These are phyloP conservation scores for Drosophila yakuba DNA, from an alignment of 1,140 invertebrate species.

Conservation along the genomic window DNA sequence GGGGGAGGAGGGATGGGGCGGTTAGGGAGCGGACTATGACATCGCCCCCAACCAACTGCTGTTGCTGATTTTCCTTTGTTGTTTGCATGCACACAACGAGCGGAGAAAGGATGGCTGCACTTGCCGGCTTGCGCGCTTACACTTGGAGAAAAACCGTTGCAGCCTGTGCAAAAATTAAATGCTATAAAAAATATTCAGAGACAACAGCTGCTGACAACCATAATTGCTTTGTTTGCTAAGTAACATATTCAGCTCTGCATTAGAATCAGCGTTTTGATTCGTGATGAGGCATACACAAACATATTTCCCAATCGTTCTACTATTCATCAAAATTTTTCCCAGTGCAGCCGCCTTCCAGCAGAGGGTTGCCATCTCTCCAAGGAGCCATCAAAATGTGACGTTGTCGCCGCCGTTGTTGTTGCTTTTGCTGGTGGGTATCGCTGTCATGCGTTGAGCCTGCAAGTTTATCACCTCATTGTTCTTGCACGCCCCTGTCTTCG, in stretches of 20 bases:
- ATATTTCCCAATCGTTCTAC: not conserved
- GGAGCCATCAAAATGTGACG: conserved; percentile 77
- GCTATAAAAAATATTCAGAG: too few species aligned
- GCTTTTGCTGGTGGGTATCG: conserved; percentile 53
- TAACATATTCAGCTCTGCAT: too few species aligned
- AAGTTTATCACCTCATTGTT: conserved; percentile 83
- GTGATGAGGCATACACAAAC: not conserved
- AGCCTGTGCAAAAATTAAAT: too few species aligned
- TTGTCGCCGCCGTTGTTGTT: conserved; percentile 30
- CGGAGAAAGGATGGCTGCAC: conserved; percentile 44
- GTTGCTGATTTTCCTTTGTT: conserved; percentile 81
- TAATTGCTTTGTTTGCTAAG: too few species aligned
- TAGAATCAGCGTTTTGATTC: too few species aligned
- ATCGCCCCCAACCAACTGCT: conserved; percentile 58
- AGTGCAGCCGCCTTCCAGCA: conserved; percentile 16
- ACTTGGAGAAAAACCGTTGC: conserved; percentile 7
- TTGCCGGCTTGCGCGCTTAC: conserved; percentile 19
- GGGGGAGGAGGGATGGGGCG: not conserved
- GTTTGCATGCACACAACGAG: conserved; percentile 74
- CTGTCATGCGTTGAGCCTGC: conserved; percentile 78
- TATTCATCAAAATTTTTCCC: not conserved
- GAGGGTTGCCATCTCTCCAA: conserved; percentile 62
- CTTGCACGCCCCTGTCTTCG: conserved; percentile 73
- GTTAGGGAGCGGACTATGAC: conserved; percentile 26
- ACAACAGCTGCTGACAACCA: too few species aligned